Percentiles rank a stretch among this genome's conserved stretches.
These are phyloP conservation scores for Paradisaea rubra DNA, from an alignment of 2,113 vertebrate species.

Conservation along the genomic window DNA sequence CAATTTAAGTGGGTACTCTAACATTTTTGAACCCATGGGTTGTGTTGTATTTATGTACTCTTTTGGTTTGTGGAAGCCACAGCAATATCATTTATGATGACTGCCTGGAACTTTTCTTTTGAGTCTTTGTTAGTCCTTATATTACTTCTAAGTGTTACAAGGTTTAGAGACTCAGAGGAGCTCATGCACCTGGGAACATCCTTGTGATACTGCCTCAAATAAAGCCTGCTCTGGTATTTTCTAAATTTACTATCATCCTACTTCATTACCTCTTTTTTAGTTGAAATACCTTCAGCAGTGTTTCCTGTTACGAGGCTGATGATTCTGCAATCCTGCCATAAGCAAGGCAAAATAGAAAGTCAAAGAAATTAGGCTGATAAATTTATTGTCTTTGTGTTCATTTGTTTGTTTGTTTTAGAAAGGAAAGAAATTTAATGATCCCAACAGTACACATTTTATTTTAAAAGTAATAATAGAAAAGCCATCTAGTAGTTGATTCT, in stretches of 20 bases:
- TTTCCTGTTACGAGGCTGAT: neutral
- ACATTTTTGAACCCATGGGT: neutral
- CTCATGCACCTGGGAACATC: neutral
- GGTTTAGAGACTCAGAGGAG: neutral
- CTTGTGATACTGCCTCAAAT: neutral
- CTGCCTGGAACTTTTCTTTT: neutral
- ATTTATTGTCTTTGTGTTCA: neutral
- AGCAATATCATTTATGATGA: neutral
- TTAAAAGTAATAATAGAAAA: neutral
- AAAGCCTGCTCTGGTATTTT: neutral
- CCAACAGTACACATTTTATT: neutral
- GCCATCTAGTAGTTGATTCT: neutral
- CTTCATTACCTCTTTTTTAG: neutral
- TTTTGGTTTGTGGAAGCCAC: neutral
- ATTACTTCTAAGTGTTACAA: neutral
- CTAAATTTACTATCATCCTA: neutral
- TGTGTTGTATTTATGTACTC: neutral
- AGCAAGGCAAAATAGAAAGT: neutral
- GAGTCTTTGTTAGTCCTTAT: neutral
- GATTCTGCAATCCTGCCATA: neutral
- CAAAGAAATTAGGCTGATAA: neutral
- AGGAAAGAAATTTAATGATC: neutral
- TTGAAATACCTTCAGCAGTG: neutral
- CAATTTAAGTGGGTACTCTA: neutral
- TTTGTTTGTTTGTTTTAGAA: neutral